These are phyloP conservation scores for Argentina silus DNA, from an alignment of 2,797 vertebrate species.

Conservation along the genomic window DNA sequence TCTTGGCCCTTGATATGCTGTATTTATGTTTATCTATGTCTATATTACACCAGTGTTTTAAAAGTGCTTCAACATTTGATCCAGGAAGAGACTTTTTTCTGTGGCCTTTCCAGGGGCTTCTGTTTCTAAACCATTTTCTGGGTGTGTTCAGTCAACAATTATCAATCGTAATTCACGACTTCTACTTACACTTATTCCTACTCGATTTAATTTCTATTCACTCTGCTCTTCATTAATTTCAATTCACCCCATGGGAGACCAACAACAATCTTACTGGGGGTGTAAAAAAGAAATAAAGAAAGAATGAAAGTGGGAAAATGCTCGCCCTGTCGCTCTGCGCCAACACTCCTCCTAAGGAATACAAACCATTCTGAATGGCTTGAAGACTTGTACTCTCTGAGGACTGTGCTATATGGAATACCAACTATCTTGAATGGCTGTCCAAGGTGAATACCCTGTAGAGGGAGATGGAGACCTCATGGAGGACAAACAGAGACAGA, in stretches of 20 bases:
- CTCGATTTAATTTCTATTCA: constrained; percentile 64
- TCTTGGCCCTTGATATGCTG: constrained; percentile 25
- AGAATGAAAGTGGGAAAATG: constrained; percentile 37
- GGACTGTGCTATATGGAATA: constrained; percentile 45
- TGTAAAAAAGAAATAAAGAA: constrained; percentile 49
- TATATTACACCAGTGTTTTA: constrained; percentile 71
- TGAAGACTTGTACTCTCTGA: constrained; percentile 28
- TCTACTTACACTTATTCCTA: constrained; percentile 52
- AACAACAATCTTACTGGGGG: constrained; percentile 48
- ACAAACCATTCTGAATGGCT: constrained; percentile 46
- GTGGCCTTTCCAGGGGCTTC: constrained; percentile 49
- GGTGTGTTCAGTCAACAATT: constrained; percentile 48
- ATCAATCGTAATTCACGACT: constrained; percentile 54
- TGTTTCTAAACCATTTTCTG: constrained; percentile 55
- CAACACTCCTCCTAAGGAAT: constrained; percentile 49
- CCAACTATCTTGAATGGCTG: constrained; percentile 47
- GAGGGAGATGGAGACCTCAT: background rate
- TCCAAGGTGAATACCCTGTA: constrained; percentile 54
- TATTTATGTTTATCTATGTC: constrained; percentile 44
- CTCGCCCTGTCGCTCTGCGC: constrained; percentile 43
- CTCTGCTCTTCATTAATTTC: constrained; percentile 28
- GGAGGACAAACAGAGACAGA: background rate
- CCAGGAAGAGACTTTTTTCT: constrained; percentile 37
- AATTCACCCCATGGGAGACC: constrained; percentile 26
- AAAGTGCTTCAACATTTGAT: constrained; percentile 52